These are phyloP conservation scores for Megalops cyprinoides DNA, from an alignment of 2,797 vertebrate genomes.

Conservation along the genomic window DNA sequence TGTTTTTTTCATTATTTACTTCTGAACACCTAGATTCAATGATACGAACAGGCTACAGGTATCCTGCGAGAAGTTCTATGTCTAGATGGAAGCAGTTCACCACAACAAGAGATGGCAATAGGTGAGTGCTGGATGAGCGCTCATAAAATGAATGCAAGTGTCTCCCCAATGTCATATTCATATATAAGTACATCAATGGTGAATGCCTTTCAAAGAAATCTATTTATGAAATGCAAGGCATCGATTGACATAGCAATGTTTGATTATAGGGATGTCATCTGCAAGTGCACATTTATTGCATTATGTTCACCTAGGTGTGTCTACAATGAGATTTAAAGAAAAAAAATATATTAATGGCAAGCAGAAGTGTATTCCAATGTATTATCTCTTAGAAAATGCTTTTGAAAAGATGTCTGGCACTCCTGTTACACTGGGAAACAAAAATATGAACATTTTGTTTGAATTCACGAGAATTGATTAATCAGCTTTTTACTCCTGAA, in stretches of 20 bases:
- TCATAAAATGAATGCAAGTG: background rate
- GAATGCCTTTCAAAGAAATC: constrained; percentile 9
- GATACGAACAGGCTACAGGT: too few relatives aligned
- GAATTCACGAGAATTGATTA: background rate
- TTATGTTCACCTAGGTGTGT: background rate
- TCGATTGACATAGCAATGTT: background rate
- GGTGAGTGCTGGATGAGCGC: background rate
- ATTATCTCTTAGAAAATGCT: background rate
- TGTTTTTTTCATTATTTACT: background rate
- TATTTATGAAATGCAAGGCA: background rate
- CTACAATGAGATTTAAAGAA: background rate
- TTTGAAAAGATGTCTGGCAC: background rate
- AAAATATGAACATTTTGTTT: background rate
- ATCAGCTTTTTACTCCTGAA: background rate
- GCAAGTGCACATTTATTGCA: background rate
- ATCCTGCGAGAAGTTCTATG: too few relatives aligned
- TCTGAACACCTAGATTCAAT: too few relatives aligned
- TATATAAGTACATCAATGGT: constrained; percentile 4
- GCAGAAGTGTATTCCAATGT: background rate
- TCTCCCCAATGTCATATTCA: constrained; percentile 9
- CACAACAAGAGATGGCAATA: background rate
- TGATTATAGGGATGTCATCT: background rate
- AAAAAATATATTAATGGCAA: background rate
- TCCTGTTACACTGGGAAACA: background rate
- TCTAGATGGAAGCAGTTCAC: background rate